Base-by-base conservation (phyloP, 2,888 invertebrate species). In the Scaptodrosophila latifasciaeformis region DNA sequence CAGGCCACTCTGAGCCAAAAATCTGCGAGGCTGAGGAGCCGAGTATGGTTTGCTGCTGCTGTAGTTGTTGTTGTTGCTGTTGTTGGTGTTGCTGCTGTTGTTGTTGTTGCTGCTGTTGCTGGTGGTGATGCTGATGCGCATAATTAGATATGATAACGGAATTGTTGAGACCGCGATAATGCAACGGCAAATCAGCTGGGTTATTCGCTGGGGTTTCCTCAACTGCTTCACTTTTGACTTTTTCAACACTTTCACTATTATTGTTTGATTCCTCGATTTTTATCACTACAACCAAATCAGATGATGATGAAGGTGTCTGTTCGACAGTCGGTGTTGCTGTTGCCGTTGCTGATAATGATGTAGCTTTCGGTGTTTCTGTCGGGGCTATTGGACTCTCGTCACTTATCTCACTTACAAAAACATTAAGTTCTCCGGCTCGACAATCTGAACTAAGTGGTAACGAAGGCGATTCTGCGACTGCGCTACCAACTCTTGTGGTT, bases 111-210 rank as follows among this genome's bases (percentile, higher is more conserved):
- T 72, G 49, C 10, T 79, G 70, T 4, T 78, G 67, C 6, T 65
- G 68, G 34, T 74, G 71, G 30, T 72, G 66, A 15, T 81, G 59
- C 29, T 80, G 70, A 42, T 81, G 66, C 39, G 63, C 58, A 63
- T 68, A 77, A 53, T 79, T 84, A 34, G 85, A 67, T 67, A 83
- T 85, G 31, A 85, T 85, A 50, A 85, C 85, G 30, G 85, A 84
- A 67, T 85, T 85, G 59, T 85, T 84, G 21, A 81, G 62, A 34
- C 85, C 85, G 45, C 85, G 84, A 77, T 85, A 85, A 69, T 84
- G 81, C 53, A 77, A 64, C 7, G 84, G 84, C 42, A 83, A 31
- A 37, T 67, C 67, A 39, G n/a, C n/a, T n/a, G n/a, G n/a, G n/a
- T n/a, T n/a, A n/a, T 27, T 34, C 27, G 24, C 5, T 54, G 9